phyloP scores from a whole-genome alignment of 2,797 vertebrate species.

The Dromococcyx pavoninus region DNA sequence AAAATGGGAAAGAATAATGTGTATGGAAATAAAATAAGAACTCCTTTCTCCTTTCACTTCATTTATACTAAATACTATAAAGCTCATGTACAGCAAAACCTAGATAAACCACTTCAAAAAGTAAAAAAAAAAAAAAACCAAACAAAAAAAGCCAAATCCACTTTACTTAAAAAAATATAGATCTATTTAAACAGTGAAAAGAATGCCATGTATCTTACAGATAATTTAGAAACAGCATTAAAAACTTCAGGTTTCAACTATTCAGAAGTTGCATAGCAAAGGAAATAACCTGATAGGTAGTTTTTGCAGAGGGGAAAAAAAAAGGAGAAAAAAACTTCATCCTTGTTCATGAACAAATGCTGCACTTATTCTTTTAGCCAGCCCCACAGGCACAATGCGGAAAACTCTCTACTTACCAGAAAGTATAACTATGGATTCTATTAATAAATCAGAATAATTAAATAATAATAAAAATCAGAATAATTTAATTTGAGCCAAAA shows the following conservation, averaged over 20 bases:
- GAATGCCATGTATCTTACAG: neutral
- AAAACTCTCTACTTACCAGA: neutral
- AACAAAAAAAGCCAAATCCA: neutral
- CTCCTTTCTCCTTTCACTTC: neutral
- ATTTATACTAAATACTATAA: neutral
- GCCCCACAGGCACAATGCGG: neutral
- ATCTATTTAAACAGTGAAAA: slow-evolving; percentile 16
- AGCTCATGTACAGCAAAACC: neutral
- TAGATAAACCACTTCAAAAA: neutral
- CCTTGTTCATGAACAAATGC: neutral
- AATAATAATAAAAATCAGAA: slow-evolving; percentile 24
- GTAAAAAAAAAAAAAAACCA: neutral
- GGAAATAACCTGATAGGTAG: neutral
- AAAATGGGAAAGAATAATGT: neutral
- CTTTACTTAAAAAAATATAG: slow-evolving; percentile 35
- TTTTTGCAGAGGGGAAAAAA: neutral
- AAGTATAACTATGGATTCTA: slow-evolving; percentile 5
- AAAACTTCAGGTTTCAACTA: neutral
- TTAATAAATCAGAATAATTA: slow-evolving; percentile 24
- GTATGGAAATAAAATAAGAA: neutral
- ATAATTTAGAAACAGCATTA: neutral
- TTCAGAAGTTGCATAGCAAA: neutral
- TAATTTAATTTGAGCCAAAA: slow-evolving; percentile 14
- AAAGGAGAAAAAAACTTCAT: neutral
- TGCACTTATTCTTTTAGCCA: neutral